Conservation (phyloP, 2,113 vertebrate genomes). For the Peucedramus taeniatus region DNA sequence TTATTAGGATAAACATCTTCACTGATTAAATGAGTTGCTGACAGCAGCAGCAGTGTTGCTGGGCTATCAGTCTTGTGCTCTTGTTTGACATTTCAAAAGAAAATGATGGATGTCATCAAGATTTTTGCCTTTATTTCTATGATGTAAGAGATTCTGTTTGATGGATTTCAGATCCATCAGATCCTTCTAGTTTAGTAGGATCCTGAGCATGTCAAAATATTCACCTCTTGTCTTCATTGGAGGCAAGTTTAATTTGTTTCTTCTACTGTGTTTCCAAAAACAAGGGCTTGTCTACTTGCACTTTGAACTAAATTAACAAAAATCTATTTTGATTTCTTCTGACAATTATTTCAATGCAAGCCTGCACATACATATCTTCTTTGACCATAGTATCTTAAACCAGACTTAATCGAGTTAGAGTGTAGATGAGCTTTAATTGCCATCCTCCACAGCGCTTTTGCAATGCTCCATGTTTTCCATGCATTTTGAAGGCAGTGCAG, state of each 20-base stretch:
- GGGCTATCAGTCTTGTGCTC: background rate
- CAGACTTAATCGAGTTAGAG: background rate
- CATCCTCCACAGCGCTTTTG: background rate
- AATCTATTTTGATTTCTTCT: background rate
- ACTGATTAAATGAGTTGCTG: slow-evolving; percentile 30
- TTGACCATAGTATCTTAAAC: background rate
- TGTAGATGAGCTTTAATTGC: background rate
- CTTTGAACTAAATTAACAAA: background rate
- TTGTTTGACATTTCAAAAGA: slow-evolving; percentile 27
- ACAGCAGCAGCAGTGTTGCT: background rate
- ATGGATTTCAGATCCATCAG: background rate
- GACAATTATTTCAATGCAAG: background rate
- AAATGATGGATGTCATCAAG: slow-evolving; percentile 6
- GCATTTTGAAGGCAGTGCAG: background rate
- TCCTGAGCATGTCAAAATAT: background rate
- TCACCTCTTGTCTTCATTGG: background rate
- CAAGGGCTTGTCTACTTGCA: background rate
- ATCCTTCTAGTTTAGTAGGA: background rate
- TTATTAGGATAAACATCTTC: slow-evolving; percentile 25
- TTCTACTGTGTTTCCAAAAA: background rate
- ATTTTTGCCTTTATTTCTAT: background rate
- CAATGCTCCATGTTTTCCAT: background rate
- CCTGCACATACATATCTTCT: background rate
- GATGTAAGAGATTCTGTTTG: slow-evolving; percentile 1
- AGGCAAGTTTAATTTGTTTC: background rate